Conservation (phyloP, 2,113 vertebrate species). For the Willisornis vidua region DNA sequence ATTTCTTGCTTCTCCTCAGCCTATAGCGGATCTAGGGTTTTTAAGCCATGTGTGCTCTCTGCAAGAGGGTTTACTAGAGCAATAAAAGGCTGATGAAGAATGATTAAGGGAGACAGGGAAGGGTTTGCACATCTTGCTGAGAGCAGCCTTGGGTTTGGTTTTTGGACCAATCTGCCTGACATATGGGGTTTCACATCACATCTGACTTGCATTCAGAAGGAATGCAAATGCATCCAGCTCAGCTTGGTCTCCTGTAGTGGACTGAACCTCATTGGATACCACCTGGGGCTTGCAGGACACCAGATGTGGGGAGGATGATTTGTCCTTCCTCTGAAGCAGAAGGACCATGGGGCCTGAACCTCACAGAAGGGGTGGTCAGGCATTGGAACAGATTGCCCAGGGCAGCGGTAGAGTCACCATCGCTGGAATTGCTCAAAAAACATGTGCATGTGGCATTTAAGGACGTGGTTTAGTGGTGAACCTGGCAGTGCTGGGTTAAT, state of each 20-base stretch:
- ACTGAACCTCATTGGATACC: neutral
- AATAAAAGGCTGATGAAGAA: neutral
- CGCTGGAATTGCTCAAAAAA: neutral
- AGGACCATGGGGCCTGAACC: neutral
- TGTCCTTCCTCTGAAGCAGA: neutral
- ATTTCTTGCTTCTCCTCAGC: neutral
- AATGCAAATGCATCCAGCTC: neutral
- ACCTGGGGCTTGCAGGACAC: neutral
- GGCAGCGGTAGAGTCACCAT: neutral
- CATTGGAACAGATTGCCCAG: neutral
- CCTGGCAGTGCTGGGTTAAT: neutral
- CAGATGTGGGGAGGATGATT: neutral
- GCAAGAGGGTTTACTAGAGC: neutral
- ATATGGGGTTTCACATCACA: neutral
- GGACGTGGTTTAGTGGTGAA: neutral
- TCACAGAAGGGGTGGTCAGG: neutral
- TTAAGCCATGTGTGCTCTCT: neutral
- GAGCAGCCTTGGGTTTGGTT: neutral
- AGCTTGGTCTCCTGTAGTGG: neutral
- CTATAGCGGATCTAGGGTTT: neutral
- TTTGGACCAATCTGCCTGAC: neutral
- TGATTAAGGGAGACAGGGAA: neutral
- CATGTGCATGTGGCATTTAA: neutral
- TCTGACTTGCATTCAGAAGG: constrained; percentile 4
- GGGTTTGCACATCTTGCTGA: neutral